Percentiles rank a stretch among this genome's conserved stretches.
Conservation (phyloP, 2,888 invertebrate genomes). For the Trachelus troglodyta region DNA sequence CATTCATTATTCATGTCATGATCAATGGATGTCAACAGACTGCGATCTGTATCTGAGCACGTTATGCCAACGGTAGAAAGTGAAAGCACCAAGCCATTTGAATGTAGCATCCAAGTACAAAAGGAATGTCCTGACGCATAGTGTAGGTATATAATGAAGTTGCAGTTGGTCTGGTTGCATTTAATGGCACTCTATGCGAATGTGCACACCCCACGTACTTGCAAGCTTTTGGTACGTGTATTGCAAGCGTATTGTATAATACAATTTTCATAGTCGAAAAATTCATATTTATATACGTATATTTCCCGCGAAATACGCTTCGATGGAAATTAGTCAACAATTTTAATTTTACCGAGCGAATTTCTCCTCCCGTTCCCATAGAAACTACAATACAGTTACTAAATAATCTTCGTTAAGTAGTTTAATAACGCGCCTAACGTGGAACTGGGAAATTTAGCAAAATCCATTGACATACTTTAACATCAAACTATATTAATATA, state of each 20-base stretch:
- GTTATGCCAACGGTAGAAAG: conserved; percentile 35
- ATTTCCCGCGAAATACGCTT: neutral
- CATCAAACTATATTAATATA: neutral
- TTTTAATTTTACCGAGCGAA: neutral
- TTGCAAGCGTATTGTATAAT: neutral
- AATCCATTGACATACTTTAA: neutral
- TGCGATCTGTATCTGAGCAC: conserved; percentile 52
- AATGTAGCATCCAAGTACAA: conserved; percentile 13
- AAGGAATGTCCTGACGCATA: neutral
- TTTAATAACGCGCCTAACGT: neutral
- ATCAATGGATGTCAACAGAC: conserved; percentile 57
- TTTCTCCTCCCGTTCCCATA: neutral
- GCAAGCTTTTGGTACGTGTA: neutral
- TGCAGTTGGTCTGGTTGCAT: neutral
- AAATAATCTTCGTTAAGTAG: neutral
- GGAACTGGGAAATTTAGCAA: neutral
- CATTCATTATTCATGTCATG: conserved; percentile 59
- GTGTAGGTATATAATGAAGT: neutral
- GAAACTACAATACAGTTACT: neutral
- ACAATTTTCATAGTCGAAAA: neutral
- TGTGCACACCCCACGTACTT: neutral
- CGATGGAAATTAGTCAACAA: neutral
- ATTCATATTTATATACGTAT: neutral
- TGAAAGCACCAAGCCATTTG: conserved; percentile 27
- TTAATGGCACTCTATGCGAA: neutral